Evolutionary conservation across 2,888 invertebrate genomes (phyloP).

Genomic region (Drosophila picticornis): DNA sequence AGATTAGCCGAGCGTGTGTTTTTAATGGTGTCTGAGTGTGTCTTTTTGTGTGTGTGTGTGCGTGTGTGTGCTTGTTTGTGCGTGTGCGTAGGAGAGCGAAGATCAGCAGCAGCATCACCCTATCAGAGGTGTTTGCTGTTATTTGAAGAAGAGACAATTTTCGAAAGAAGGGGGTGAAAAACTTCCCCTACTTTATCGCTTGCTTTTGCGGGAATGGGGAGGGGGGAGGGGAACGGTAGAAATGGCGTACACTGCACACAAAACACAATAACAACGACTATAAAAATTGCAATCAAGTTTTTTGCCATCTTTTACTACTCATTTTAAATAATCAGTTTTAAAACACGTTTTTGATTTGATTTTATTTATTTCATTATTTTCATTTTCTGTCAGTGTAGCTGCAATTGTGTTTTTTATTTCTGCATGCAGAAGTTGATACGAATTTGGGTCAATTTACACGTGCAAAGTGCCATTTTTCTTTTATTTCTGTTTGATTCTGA

Average conservation of each 20-base stretch:
- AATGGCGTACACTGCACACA: neutral
- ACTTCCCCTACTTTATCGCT: constrained; percentile 43
- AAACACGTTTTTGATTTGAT: neutral
- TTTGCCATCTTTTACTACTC: neutral
- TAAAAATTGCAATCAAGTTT: neutral
- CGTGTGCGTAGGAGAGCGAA: constrained; percentile 24
- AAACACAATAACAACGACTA: neutral
- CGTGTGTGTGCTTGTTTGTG: constrained; percentile 2
- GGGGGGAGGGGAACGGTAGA: neutral
- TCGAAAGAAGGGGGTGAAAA: constrained; percentile 28
- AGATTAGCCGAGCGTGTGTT: constrained; percentile 12
- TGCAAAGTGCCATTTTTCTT: neutral
- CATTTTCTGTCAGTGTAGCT: constrained; percentile 3
- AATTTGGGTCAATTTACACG: constrained; percentile 1
- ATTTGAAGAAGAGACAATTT: neutral
- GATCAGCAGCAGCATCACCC: constrained; percentile 5
- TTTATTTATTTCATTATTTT: neutral
- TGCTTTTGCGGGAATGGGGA: too few relatives aligned
- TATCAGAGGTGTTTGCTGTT: neutral
- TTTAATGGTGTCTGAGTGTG: constrained; percentile 6
- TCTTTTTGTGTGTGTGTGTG: constrained; percentile 1
- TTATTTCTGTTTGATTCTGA: neutral
- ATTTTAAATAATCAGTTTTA: neutral
- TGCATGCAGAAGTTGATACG: neutral
- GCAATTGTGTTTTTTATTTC: constrained; percentile 19